These are phyloP conservation scores for Rhodeus uyekii DNA, from an alignment of 2,797 vertebrate genomes.

Conservation along the genomic window DNA sequence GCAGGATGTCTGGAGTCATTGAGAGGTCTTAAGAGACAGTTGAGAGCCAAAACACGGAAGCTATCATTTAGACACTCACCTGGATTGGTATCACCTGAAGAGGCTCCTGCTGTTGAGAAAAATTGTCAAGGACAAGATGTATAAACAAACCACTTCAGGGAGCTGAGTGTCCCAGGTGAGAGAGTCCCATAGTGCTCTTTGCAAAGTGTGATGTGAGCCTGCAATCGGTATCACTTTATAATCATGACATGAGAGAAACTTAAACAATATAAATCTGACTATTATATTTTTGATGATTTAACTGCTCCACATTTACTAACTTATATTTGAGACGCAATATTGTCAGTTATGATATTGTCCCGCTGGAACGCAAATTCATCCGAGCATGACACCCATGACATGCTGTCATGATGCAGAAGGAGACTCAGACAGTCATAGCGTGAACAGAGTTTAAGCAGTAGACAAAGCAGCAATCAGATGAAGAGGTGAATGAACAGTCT, in stretches of 20 bases:
- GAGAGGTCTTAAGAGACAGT: background rate
- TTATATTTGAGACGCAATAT: background rate
- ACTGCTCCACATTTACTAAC: too few species aligned
- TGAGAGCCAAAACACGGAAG: conserved; percentile 1
- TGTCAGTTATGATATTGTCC: background rate
- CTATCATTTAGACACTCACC: conserved; percentile 42
- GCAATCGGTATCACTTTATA: background rate
- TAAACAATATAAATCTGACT: background rate
- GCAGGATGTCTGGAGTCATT: conserved; percentile 6
- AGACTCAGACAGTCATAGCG: too few species aligned
- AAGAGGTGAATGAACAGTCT: too few species aligned
- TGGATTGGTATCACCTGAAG: conserved; percentile 46
- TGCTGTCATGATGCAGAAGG: too few species aligned
- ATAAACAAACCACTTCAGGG: conserved; percentile 55
- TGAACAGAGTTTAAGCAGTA: too few species aligned
- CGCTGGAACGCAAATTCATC: background rate
- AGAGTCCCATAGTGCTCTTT: background rate
- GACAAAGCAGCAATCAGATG: too few species aligned
- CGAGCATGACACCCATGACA: background rate
- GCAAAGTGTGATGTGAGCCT: conserved; percentile 9
- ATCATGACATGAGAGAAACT: background rate
- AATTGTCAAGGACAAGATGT: conserved; percentile 26
- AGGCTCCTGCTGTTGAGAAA: conserved; percentile 7
- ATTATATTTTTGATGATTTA: too few species aligned
- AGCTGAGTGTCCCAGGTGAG: conserved; percentile 1